Base-by-base conservation (phyloP, 2,888 invertebrate genomes). In the Seladonia tumulorum region DNA sequence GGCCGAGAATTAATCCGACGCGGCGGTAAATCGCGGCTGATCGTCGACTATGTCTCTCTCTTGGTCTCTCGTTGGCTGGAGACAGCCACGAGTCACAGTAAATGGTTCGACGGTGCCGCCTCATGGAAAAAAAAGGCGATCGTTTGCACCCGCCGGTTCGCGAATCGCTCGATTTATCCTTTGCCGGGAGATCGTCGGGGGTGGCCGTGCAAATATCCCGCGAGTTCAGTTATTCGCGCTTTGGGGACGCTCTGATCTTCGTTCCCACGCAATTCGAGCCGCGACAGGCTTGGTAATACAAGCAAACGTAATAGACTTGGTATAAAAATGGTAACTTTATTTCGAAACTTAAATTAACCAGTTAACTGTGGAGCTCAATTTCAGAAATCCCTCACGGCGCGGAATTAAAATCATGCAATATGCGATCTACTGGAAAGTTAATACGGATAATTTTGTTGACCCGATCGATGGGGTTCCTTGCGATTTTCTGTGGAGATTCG, bases 1-100 rank as follows among this genome's bases (percentile, higher is more conserved):
- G 81, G 68, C 73, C 68, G 85, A 86, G 86, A 84, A 86, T 84
- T 84, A 86, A 86, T 86, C 73, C 85, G 81, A 86, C 86, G 81
- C 86, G 76, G 78, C 76, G 86, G 47, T 84, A 86, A 86, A 84
- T 86, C 84, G 86, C 84, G 78, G 60, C 35, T 45, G 78, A 86
- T 86, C 86, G 75, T 81, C 73, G 71, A 49, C 75, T 60, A 49
- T 66, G 16, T 35, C 66, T 66, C 66, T 63, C 5, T 66, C 66
- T 35, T 18, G 29, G 29, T 35, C 66, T 66, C 35, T 35, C 66
- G 2, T 18, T 18, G 66, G 70, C 29, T 76, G 77, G 80, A 81
- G 75, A 29, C 80, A 45, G 35, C 45, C 70, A 47, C 53, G 49
- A 73, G 49, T 47, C 53, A 22, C 35, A 57, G 29, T 57, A 57